These are phyloP conservation scores for Cephonodes hylas DNA, from an alignment of 2,888 invertebrate species.

Conservation along the genomic window DNA sequence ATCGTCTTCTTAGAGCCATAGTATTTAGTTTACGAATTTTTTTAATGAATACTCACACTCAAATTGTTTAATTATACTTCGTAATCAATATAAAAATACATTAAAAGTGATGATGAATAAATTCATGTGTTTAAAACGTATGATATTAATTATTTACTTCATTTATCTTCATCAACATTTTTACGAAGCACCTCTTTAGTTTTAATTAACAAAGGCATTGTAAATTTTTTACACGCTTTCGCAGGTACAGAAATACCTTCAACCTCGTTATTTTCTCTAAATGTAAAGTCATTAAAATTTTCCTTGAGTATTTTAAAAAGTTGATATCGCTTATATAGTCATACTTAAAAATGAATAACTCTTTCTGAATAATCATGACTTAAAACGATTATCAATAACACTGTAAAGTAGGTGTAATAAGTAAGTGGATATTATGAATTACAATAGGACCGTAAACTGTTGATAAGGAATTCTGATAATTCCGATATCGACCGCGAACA, in stretches of 20 bases:
- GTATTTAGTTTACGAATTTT: too few relatives aligned
- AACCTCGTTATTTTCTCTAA: neutral
- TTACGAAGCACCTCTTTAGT: neutral
- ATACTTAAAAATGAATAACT: neutral
- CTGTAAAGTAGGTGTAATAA: neutral
- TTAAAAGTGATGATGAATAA: neutral
- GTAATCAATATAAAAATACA: neutral
- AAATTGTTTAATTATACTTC: neutral
- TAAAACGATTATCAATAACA: neutral
- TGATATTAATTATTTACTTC: neutral
- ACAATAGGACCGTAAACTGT: slow-evolving; percentile 42
- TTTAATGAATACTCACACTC: too few relatives aligned
- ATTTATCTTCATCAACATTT: slow-evolving; percentile 4
- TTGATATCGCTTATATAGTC: too few relatives aligned
- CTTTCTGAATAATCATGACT: neutral
- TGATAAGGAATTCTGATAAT: slow-evolving; percentile 52
- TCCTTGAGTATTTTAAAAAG: too few relatives aligned
- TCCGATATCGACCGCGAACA: slow-evolving; percentile 35
- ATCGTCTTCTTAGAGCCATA: too few relatives aligned
- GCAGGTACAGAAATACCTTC: neutral
- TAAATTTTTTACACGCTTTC: neutral
- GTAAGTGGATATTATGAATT: slow-evolving; percentile 24
- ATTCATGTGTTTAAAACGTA: neutral
- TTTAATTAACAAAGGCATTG: neutral
- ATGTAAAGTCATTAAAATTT: neutral